Conservation (phyloP, 2,888 invertebrate species). For the Latheticus oryzae region DNA sequence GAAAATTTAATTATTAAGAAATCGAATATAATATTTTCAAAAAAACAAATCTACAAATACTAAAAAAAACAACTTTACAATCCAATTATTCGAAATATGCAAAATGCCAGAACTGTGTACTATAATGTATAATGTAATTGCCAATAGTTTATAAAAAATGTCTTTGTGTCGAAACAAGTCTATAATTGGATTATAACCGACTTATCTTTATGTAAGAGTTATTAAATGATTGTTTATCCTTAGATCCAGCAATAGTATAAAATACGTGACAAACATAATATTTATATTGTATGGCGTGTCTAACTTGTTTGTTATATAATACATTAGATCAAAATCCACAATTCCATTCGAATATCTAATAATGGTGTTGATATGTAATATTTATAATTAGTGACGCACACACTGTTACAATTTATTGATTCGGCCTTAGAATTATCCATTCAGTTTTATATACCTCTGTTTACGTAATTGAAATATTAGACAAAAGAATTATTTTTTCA, state of each 20-base stretch:
- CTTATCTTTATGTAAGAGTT: conserved; percentile 31
- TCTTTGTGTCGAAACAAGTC: too few species aligned
- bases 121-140: too few species aligned
- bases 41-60: too few species aligned
- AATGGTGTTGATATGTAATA: conserved; percentile 33
- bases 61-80: too few species aligned
- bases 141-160: too few species aligned
- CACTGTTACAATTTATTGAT: conserved; percentile 49
- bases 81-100: too few species aligned
- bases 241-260: conserved; percentile 25
- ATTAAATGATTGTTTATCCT: conserved; percentile 35
- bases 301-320: conserved; percentile 33
- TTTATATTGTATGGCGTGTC: conserved; percentile 35
- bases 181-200: conserved; percentile 19
- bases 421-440: conserved; percentile 48
- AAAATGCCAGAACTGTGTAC: too few species aligned
- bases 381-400: conserved; percentile 48
- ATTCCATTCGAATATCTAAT: conserved; percentile 30
- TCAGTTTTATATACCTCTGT: conserved; percentile 28
- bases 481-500: too few species aligned
- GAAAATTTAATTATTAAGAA: too few species aligned
- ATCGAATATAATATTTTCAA: too few species aligned
- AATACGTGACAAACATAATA: conserved; percentile 32
- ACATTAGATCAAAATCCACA: conserved; percentile 34
- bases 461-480: conserved; percentile 27